Conservation (phyloP, 2,888 invertebrate genomes). For the Cheilosia vernalis region DNA sequence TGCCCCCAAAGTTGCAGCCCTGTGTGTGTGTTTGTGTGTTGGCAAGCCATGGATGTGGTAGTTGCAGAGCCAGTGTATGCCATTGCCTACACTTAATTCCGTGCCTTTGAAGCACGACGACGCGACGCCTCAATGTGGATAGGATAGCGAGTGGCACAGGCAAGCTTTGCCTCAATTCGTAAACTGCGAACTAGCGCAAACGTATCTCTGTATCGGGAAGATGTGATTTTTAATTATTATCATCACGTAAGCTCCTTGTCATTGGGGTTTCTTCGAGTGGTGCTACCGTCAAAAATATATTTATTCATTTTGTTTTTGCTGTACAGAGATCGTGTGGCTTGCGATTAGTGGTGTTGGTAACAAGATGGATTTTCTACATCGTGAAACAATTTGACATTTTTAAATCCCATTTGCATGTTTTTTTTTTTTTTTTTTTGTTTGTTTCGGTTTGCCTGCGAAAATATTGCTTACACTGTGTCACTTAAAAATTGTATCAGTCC, state of each 20-base stretch:
- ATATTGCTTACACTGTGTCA: conserved; percentile 40
- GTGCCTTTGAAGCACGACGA: conserved; percentile 52
- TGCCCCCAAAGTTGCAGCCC: conserved; percentile 53
- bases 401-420: conserved; percentile 29
- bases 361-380: conserved; percentile 44
- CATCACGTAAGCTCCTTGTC: conserved; percentile 56
- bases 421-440: neutral
- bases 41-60: conserved; percentile 39
- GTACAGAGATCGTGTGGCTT: conserved; percentile 32
- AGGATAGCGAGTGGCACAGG: conserved; percentile 50
- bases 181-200: conserved; percentile 35
- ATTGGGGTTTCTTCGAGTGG: conserved; percentile 28
- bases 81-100: conserved; percentile 33
- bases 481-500: conserved; percentile 51
- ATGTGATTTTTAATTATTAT: conserved; percentile 63
- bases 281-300: conserved; percentile 24
- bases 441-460: conserved; percentile 4
- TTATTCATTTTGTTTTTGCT: neutral
- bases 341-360: conserved; percentile 31
- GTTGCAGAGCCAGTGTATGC: conserved; percentile 11
- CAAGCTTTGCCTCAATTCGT: conserved; percentile 53
- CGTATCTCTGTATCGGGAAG: conserved; percentile 54
- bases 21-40: conserved; percentile 9
- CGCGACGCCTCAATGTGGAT: conserved; percentile 46
- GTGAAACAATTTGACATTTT: conserved; percentile 65